Percentiles rank a stretch among this genome's conserved stretches.
Conservation (phyloP, 2,113 vertebrate genomes). For the Ciconia maguari region DNA sequence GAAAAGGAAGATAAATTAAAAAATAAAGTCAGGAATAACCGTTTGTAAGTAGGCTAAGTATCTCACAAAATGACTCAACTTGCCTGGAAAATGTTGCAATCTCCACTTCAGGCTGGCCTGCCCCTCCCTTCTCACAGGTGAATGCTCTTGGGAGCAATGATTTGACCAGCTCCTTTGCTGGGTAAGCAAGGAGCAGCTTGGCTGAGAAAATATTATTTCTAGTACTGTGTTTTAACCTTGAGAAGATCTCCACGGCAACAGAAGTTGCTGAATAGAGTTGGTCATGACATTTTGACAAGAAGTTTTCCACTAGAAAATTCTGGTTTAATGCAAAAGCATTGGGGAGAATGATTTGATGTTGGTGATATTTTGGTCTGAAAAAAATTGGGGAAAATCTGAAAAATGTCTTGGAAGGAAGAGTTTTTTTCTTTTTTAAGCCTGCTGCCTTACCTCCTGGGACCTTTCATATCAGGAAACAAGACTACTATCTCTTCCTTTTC, state of each 20-base stretch:
- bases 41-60: neutral
- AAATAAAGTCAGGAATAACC: neutral
- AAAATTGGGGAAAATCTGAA: neutral
- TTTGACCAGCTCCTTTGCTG: neutral
- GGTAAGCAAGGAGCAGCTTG: neutral
- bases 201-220: slow-evolving; percentile 17
- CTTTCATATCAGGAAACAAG: neutral
- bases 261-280: neutral
- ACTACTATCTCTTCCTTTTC: neutral
- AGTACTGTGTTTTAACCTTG: slow-evolving; percentile 13
- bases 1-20: slow-evolving; percentile 7
- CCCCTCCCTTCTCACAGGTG: neutral
- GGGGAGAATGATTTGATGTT: neutral
- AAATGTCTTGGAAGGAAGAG: neutral
- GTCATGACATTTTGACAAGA: neutral
- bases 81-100: neutral
- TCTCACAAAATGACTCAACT: neutral
- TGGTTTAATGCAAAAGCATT: neutral
- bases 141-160: neutral
- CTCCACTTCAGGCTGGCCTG: neutral
- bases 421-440: neutral
- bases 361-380: neutral
- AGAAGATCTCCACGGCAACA: neutral
- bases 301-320: slow-evolving; percentile 2
- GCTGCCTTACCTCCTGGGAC: neutral